A percentile compares a stretch with the other conserved stretches of the same genome.
Conservation (phyloP, 1,140 invertebrate species). For the Pararge aegeria region DNA sequence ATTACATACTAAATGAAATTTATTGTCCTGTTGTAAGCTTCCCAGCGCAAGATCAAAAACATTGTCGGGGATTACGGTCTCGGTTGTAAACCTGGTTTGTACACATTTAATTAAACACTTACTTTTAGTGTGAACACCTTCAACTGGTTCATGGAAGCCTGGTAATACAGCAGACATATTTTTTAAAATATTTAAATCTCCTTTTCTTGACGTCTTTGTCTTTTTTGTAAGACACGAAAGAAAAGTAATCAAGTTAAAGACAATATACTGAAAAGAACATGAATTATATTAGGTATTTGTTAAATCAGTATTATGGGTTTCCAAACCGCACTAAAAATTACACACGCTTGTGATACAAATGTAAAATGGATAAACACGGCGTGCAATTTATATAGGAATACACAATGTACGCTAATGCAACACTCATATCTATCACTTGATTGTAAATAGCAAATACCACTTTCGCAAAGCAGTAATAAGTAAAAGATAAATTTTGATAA, state of each 20-base stretch:
- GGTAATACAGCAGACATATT: conserved; percentile 27
- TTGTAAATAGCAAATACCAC: background rate
- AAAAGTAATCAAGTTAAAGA: background rate
- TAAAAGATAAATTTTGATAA: no score
- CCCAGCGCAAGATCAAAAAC: conserved; percentile 69
- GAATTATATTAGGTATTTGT: no score
- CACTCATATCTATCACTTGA: conserved; percentile 15
- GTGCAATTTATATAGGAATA: background rate
- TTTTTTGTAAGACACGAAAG: background rate
- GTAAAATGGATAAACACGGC: conserved; percentile 2
- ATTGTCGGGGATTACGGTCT: conserved; percentile 73
- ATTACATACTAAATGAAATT: conserved; percentile 22
- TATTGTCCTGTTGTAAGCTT: conserved; percentile 64
- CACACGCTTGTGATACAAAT: conserved; percentile 20
- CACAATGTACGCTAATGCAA: conserved; percentile 15
- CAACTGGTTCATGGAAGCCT: conserved; percentile 45
- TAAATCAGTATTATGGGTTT: conserved; percentile 5
- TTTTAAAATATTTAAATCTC: conserved; percentile 19
- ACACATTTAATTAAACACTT: conserved; percentile 51
- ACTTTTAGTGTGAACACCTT: conserved; percentile 47
- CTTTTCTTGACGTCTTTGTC: background rate
- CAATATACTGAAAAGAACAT: background rate
- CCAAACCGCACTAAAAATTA: background rate
- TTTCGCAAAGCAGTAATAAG: background rate
- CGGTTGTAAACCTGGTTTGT: conserved; percentile 77